A percentile compares a stretch with the other conserved stretches of the same genome.
These are phyloP conservation scores for Patiria miniata DNA, from an alignment of 35 echinoderm and acorn worm species.

Conservation along the genomic window DNA sequence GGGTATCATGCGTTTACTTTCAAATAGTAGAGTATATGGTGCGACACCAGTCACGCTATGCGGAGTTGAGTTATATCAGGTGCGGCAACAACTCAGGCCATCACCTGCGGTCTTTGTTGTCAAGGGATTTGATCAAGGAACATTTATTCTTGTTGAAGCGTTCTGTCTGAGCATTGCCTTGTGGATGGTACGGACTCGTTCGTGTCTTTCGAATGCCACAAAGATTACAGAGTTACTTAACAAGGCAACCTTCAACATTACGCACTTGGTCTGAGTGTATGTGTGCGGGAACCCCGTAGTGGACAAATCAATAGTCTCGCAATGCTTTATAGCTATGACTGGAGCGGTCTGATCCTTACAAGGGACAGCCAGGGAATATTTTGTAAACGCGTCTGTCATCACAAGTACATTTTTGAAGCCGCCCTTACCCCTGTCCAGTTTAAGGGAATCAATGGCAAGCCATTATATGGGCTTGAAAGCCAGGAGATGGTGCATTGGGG, in stretches of 20 bases:
- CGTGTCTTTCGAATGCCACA: conserved; percentile 65
- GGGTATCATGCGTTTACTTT: conserved; percentile 38
- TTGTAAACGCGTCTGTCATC: too few species aligned
- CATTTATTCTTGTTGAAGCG: conserved; percentile 63
- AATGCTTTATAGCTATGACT: conserved; percentile 55
- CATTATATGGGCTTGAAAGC: conserved; percentile 22
- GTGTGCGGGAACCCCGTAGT: conserved; percentile 57
- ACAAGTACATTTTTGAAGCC: conserved; percentile 69
- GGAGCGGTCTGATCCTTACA: too few species aligned
- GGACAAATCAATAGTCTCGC: conserved; percentile 63
- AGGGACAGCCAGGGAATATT: too few species aligned
- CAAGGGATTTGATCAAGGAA: conserved; percentile 48
- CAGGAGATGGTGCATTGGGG: conserved; percentile 35
- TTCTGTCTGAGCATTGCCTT: conserved; percentile 75
- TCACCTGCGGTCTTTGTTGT: conserved; percentile 31
- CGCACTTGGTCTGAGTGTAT: conserved; percentile 58
- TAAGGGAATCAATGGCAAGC: conserved; percentile 42
- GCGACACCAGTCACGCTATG: conserved; percentile 72
- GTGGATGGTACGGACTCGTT: conserved; percentile 72
- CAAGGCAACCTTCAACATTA: conserved; percentile 54
- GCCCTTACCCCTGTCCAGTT: too few species aligned
- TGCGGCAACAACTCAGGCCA: conserved; percentile 75
- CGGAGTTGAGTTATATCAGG: conserved; percentile 68
- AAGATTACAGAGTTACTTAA: conserved; percentile 55
- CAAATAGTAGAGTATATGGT: conserved; percentile 76